Evolutionary conservation across 2,113 vertebrate species (phyloP).

Genomic region (Hippocampus zosterae): DNA sequence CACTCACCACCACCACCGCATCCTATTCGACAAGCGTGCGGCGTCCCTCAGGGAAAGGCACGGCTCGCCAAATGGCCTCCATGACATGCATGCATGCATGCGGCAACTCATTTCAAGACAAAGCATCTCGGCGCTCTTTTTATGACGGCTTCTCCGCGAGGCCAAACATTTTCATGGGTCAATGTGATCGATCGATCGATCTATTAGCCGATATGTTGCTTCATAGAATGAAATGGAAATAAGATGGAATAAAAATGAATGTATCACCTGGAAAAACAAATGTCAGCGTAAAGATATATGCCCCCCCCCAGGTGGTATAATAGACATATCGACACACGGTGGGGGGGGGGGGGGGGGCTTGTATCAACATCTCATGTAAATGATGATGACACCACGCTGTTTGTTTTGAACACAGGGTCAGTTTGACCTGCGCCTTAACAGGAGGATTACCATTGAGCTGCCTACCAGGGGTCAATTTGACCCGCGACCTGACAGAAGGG

Average conservation of each 20-base stretch:
- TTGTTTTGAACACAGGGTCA: background rate
- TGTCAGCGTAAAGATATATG: too few species aligned
- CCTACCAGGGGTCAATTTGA: background rate
- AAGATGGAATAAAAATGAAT: too few species aligned
- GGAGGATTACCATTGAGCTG: background rate
- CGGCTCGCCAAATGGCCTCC: constrained; percentile 36
- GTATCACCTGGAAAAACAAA: too few species aligned
- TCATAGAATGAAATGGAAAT: too few species aligned
- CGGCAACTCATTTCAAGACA: constrained; percentile 43
- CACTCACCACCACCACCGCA: background rate
- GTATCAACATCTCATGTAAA: too few species aligned
- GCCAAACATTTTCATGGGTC: background rate
- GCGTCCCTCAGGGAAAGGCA: constrained; percentile 42
- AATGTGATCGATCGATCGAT: too few species aligned
- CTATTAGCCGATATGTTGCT: too few species aligned
- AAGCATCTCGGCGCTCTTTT: background rate
- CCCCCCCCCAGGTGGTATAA: too few species aligned
- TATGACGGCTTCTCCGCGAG: background rate
- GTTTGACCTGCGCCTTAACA: background rate
- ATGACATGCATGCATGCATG: constrained; percentile 40
- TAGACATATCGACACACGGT: too few species aligned
- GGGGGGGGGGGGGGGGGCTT: too few species aligned
- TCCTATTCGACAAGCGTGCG: constrained; percentile 29
- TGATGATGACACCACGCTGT: background rate
- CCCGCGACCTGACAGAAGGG: background rate